Conservation (phyloP, 1,140 invertebrate species). For the Calephelis nemesis region DNA sequence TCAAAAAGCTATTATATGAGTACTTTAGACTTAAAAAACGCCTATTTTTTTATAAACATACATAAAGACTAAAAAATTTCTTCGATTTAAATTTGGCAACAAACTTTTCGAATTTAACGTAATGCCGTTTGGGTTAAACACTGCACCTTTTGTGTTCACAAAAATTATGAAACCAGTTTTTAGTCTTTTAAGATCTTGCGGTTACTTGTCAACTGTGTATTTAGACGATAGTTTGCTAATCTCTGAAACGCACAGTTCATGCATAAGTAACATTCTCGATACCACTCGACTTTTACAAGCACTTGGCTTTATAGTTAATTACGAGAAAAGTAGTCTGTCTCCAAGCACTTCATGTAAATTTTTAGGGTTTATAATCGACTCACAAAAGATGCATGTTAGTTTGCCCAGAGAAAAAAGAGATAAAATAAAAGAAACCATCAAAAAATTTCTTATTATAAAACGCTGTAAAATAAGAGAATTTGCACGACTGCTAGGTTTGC, state of each 20-base stretch:
- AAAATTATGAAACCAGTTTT: slow-evolving; percentile 3
- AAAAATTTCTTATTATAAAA: slow-evolving; percentile 4
- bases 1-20: too few relatives aligned
- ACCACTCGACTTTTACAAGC: neutral
- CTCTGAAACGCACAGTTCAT: neutral
- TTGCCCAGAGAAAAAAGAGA: slow-evolving; percentile 4
- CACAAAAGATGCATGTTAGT: neutral
- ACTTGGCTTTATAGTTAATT: slow-evolving; percentile 3
- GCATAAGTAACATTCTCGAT: neutral
- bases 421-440: neutral
- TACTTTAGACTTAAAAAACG: too few relatives aligned
- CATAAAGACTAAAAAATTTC: too few relatives aligned
- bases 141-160: slow-evolving; percentile 24
- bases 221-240: slow-evolving; percentile 2
- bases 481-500: slow-evolving; percentile 19
- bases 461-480: slow-evolving; percentile 22
- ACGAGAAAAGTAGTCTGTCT: neutral
- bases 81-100: too few relatives aligned
- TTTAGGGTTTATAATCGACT: slow-evolving; percentile 5
- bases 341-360: neutral
- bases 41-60: too few relatives aligned
- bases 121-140: neutral
- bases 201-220: slow-evolving; percentile 8
- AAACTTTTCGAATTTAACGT: too few relatives aligned
- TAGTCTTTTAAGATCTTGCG: slow-evolving; percentile 2